phyloP scores from a whole-genome alignment of 1,140 invertebrate species.

The Trichoplusia ni region DNA sequence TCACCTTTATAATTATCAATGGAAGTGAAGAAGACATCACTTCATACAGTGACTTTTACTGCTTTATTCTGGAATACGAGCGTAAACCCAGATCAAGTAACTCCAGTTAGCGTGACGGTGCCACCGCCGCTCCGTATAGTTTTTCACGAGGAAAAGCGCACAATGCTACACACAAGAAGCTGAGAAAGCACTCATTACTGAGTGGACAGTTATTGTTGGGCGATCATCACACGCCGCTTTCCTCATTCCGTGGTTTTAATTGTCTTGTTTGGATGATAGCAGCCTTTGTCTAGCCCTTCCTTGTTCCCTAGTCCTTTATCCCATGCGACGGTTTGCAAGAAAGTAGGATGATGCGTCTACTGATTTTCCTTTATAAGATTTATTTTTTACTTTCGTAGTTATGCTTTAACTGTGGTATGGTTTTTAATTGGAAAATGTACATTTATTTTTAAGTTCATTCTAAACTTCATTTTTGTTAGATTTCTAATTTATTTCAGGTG shows the following conservation, averaged over 20 bases:
- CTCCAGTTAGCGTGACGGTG: constrained; percentile 31
- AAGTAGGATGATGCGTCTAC: no score
- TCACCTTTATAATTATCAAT: no score
- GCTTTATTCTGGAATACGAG: neutral
- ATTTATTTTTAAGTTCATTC: no score
- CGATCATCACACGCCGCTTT: constrained; percentile 59
- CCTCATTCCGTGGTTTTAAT: constrained; percentile 57
- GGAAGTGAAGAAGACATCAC: neutral
- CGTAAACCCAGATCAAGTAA: constrained; percentile 21
- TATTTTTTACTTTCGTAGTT: no score
- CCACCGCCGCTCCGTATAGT: constrained; percentile 60
- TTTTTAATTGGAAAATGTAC: no score
- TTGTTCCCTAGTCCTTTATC: constrained; percentile 17
- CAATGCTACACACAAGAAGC: constrained; percentile 68
- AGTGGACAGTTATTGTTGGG: constrained; percentile 76
- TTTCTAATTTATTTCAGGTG: no score
- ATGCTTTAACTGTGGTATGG: no score
- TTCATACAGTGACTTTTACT: neutral
- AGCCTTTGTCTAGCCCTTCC: constrained; percentile 22
- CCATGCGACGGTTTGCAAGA: no score
- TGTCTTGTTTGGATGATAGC: constrained; percentile 25
- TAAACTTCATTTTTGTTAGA: no score
- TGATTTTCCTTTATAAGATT: no score
- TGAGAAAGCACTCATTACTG: constrained; percentile 69
- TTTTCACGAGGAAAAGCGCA: constrained; percentile 79